Conservation (phyloP, 2,888 invertebrate species). For the Drosophila kambysellisi region DNA sequence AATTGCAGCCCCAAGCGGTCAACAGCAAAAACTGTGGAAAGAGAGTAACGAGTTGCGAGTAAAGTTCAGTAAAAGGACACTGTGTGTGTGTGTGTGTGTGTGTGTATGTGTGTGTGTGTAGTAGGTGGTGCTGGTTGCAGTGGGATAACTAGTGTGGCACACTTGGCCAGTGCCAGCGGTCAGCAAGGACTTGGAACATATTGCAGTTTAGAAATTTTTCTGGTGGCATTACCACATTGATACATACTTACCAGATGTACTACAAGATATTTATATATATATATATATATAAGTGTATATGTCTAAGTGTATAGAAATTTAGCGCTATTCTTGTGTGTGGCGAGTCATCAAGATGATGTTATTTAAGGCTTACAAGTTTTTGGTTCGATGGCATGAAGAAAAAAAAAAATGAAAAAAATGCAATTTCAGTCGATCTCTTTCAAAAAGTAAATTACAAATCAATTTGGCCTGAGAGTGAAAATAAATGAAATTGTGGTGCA, state of each 20-base stretch:
- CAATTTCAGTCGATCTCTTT: background rate
- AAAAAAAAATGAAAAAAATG: background rate
- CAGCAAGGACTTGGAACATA: constrained; percentile 6
- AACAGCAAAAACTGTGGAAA: constrained; percentile 4
- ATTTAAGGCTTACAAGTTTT: constrained; percentile 5
- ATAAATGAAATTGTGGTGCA: background rate
- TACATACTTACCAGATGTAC: constrained; percentile 5
- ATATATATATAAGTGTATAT: background rate
- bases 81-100: background rate
- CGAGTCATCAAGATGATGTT: background rate
- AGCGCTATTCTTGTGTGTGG: constrained; percentile 7
- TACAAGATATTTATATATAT: background rate
- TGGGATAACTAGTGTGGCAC: background rate
- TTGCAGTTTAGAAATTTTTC: constrained; percentile 14
- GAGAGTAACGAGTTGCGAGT: constrained; percentile 15
- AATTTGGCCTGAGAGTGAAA: background rate
- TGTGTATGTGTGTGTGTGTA: background rate
- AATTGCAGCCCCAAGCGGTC: constrained; percentile 46
- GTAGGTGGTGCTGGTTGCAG: background rate
- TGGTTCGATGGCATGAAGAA: background rate
- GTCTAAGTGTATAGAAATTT: constrained; percentile 1
- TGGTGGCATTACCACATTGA: constrained; percentile 5
- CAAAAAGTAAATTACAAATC: constrained; percentile 7
- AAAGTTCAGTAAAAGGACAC: background rate
- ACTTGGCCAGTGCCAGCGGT: background rate